Evolutionary conservation across 2,888 invertebrate genomes (phyloP), one percentile per base, ranked within the genome.

Genomic region (Cynaeus angustus): DNA sequence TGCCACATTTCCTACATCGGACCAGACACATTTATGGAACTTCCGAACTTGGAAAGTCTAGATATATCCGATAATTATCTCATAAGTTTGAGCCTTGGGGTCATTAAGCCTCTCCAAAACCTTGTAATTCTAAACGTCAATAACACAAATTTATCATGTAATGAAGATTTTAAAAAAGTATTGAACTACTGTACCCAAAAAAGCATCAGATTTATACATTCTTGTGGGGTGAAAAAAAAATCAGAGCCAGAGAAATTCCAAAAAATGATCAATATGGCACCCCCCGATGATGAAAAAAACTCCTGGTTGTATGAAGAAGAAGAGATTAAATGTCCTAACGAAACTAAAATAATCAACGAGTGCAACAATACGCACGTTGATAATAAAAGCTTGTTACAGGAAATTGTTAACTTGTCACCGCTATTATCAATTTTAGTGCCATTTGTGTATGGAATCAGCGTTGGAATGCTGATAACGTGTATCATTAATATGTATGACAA

Each of bases 51-150:
- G 14, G 85, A 85, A 55, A 86, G 87, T 56, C 77, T 92, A 59
- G 89, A 91, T 80, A 77, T 91, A 59, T 88, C 90, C 12, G 87
- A 88, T 73, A 92, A 92, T 78, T 88, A 89, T 72, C 82, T 91
- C 71, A 85, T 89, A 9, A 86, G 88, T 3, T 70, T 91, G 0
- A 86, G 84, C 58, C 77, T 85, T 0, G 86, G 86, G 16, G 84
- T 88, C 0, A 82, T 91, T 3, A 80, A 85, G 59, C 85, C 87
- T 0, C 77, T 91, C 45, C 81, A 81, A 0, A 87, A 86, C 70
- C 77, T 91, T 50, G 85, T 87, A 61, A 81, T 85, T 55, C 75
- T 91, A 33, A 87, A 88, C 76, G 79, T 90, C 0, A 83, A 86
- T 16, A 87, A 87, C 71, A 91, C 91, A 73, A 87, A 87, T 65